Evolutionary conservation across 2,888 invertebrate genomes (phyloP), one percentile per base, ranked within the genome.

Genomic region (Nudaria mundana): DNA sequence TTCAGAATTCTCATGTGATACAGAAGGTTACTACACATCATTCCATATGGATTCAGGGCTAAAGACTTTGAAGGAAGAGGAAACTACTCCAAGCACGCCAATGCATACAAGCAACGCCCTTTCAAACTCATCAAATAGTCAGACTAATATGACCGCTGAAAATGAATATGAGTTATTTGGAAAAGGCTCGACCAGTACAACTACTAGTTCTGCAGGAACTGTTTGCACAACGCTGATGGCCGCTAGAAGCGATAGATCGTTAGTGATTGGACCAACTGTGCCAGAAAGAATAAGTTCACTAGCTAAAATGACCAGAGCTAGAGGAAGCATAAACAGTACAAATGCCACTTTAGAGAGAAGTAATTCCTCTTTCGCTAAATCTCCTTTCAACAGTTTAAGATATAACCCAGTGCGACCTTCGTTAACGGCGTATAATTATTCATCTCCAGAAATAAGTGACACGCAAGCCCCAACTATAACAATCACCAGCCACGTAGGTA

Each of bases 11-110:
- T 98, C 98, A 2, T 96, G 98, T 71, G 98, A 98, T 71, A 97
- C 97, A 1, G 98, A 98, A 82, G 98, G 98, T 5, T 98, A 98
- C 78, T 98, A 97, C 76, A 98, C 98, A 0, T 98, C 98, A 12
- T 98, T 98, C 89, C 98, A 98, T 79, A 94, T 97, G 91, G 98
- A 98, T 79, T 97, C 97, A 39, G 98, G 98, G 0, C 80, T 98
- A 48, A 95, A 95, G 69, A 95, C 96, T 0, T 82, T 96, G 8
- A 93, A 95, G 68, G 96, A 96, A 78, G 91, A 93, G 48, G 81
- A 89, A 50, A 63, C 84, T 30, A 80, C 82, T 26, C 93, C 94
- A 0, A 91, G 92, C 48, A 94, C 93, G 14, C 94, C 95, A 1
- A 73, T 95, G 67, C 94, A 94, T 71, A 92, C 92, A 7, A 93